Evolutionary conservation across 2,797 vertebrate genomes (phyloP).

Genomic region (Centroberyx gerrardi): DNA sequence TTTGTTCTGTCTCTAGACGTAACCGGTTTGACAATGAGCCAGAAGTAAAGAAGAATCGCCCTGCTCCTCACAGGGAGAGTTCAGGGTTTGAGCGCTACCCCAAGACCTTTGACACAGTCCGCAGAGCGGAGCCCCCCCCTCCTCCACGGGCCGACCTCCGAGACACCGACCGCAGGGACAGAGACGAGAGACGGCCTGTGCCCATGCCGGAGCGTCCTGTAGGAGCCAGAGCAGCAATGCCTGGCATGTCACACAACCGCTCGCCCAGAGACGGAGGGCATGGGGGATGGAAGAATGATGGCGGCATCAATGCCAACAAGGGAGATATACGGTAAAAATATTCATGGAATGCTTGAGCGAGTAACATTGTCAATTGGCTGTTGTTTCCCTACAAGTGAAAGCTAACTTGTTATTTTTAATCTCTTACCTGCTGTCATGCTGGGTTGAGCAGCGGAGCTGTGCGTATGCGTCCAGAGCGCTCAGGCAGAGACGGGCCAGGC

Average conservation of each 20-base stretch:
- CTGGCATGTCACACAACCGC: constrained; percentile 88
- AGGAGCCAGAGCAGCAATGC: constrained; percentile 78
- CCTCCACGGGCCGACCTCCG: constrained; percentile 88
- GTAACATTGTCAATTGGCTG: neutral
- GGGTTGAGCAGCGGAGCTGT: constrained; percentile 75
- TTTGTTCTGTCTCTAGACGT: constrained; percentile 80
- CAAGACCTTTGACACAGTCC: constrained; percentile 92
- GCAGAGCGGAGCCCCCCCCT: constrained; percentile 88
- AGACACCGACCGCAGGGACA: constrained; percentile 91
- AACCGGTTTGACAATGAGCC: constrained; percentile 92
- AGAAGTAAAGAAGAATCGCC: constrained; percentile 94
- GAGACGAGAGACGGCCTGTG: constrained; percentile 88
- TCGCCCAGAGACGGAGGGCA: constrained; percentile 90
- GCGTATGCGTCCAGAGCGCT: constrained; percentile 90
- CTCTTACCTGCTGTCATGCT: neutral
- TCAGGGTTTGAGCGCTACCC: constrained; percentile 93
- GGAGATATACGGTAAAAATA: constrained; percentile 90
- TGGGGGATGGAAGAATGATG: constrained; percentile 91
- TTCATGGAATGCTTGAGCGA: neutral
- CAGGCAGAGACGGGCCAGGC: constrained; percentile 90
- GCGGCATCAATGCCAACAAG: constrained; percentile 88
- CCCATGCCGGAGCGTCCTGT: constrained; percentile 89
- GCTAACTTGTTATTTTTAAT: constrained; percentile 3
- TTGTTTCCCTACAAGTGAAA: neutral
- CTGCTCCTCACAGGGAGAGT: constrained; percentile 88